A percentile compares a stretch with the other conserved stretches of the same genome.
phyloP scores from a whole-genome alignment of 2,888 invertebrate genomes.

The Zaprionus lineosus region DNA sequence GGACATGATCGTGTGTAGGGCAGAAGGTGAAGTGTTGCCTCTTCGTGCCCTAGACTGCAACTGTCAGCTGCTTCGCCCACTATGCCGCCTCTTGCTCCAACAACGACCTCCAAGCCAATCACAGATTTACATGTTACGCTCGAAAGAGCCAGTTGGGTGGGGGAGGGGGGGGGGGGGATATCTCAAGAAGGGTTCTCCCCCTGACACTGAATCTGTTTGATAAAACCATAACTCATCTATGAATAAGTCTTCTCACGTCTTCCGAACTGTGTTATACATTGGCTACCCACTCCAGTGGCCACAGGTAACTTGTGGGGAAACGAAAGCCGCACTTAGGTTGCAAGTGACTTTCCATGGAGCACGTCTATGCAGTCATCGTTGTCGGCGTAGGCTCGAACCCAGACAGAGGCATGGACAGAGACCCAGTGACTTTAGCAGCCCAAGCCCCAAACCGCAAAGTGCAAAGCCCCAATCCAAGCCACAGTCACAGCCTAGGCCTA shows the following conservation, averaged over 20 bases:
- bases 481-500: conserved; percentile 15
- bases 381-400: conserved; percentile 3
- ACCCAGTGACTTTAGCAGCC: conserved; percentile 5
- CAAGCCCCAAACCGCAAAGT: conserved; percentile 5
- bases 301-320: conserved; percentile 1
- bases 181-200: too few relatives aligned
- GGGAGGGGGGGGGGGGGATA: too few relatives aligned
- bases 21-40: background rate
- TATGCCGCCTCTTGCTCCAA: too few relatives aligned
- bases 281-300: background rate
- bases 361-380: conserved; percentile 37
- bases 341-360: conserved; percentile 38
- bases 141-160: too few relatives aligned
- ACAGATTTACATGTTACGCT: too few relatives aligned
- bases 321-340: conserved; percentile 13
- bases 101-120: too few relatives aligned
- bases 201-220: too few relatives aligned
- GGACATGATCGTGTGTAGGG: conserved; percentile 10
- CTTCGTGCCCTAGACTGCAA: too few relatives aligned
- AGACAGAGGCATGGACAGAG: conserved; percentile 11
- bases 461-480: conserved; percentile 27
- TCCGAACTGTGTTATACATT: background rate
- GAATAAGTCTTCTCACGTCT: background rate
- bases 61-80: too few relatives aligned
- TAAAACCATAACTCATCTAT: too few relatives aligned